Evolutionary conservation across 2,888 invertebrate species (phyloP).

Genomic region (Rugalucina vietnamica): DNA sequence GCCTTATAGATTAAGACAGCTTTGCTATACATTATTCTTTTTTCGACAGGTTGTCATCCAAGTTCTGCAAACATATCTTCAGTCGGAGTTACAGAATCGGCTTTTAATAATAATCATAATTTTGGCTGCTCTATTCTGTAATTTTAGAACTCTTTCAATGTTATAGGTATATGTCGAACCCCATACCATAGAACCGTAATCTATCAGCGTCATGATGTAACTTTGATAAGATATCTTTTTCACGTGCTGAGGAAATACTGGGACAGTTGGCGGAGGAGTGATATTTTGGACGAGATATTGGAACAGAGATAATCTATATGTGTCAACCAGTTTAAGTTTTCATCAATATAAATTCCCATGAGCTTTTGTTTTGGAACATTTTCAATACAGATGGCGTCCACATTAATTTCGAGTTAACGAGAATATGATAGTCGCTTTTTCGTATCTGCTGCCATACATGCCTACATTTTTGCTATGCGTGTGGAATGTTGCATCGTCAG

Average conservation of each 20-base stretch:
- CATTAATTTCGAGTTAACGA: background rate
- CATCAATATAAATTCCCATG: background rate
- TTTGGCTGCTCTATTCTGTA: slow-evolving; percentile 1
- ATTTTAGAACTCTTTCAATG: background rate
- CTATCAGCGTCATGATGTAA: background rate
- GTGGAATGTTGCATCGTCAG: background rate
- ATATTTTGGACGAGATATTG: background rate
- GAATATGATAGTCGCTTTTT: background rate
- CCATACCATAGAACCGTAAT: background rate
- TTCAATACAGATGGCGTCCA: background rate
- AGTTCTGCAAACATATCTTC: background rate
- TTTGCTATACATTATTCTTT: background rate
- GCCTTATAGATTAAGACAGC: background rate
- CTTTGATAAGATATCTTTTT: background rate
- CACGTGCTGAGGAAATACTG: background rate
- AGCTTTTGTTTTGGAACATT: background rate
- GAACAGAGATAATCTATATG: background rate
- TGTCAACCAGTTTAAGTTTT: background rate
- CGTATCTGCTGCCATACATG: no score
- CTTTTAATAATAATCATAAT: background rate
- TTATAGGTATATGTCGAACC: background rate
- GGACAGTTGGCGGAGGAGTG: background rate
- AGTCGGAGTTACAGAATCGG: no score
- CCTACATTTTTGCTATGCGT: background rate
- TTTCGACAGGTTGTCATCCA: background rate